A percentile compares a stretch with the other conserved stretches of the same genome.
Conservation (phyloP, 2,797 vertebrate genomes). For the Acanthopagrus latus region DNA sequence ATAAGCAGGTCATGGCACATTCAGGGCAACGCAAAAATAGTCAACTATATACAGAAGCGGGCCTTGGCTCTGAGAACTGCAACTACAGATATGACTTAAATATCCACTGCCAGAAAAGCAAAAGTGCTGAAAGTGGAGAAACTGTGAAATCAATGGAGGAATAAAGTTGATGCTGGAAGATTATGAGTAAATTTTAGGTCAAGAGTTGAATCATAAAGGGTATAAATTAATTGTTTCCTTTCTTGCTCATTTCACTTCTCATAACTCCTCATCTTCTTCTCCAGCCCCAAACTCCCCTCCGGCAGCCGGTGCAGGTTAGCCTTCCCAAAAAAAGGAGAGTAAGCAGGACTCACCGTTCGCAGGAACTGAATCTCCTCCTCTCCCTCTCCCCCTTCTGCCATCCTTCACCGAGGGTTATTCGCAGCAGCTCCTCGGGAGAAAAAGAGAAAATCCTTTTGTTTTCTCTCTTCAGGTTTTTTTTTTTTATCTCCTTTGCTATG, state of each 20-base stretch:
- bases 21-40: slow-evolving; percentile 75
- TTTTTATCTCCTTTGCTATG: slow-evolving; percentile 52
- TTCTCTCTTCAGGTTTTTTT: slow-evolving; percentile 63
- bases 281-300: slow-evolving; percentile 7
- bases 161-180: slow-evolving; percentile 23
- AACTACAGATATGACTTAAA: slow-evolving; percentile 52
- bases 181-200: slow-evolving; percentile 14
- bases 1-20: slow-evolving; percentile 77
- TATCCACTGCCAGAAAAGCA: slow-evolving; percentile 20
- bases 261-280: slow-evolving; percentile 1
- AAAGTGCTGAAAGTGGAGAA: slow-evolving; percentile 31
- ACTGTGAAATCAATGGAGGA: neutral
- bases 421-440: slow-evolving; percentile 86
- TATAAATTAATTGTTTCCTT: slow-evolving; percentile 7
- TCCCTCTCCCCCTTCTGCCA: slow-evolving; percentile 93
- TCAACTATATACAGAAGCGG: slow-evolving; percentile 72
- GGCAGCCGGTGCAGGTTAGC: slow-evolving; percentile 40
- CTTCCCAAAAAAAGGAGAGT: slow-evolving; percentile 41
- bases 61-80: slow-evolving; percentile 54
- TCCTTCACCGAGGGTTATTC: slow-evolving; percentile 84
- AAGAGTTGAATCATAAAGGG: neutral
- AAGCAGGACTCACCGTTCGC: slow-evolving; percentile 89
- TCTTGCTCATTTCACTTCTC: slow-evolving; percentile 1
- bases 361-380: slow-evolving; percentile 96
- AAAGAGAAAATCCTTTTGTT: slow-evolving; percentile 80